These are phyloP conservation scores for Stenodera caucasica DNA, from an alignment of 2,888 invertebrate species.

Conservation along the genomic window DNA sequence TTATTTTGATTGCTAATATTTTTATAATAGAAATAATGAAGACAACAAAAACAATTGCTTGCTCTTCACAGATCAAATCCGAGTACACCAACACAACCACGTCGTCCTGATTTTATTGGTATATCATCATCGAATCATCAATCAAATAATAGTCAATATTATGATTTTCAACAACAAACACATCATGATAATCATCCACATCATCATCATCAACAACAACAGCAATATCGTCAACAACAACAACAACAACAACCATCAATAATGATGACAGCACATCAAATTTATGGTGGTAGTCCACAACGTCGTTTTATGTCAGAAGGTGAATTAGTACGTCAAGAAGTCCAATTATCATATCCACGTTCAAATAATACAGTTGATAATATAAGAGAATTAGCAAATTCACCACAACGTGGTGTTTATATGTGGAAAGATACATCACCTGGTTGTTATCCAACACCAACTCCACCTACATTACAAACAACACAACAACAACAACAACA, in stretches of 20 bases:
- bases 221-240: background rate
- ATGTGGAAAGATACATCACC: conserved; percentile 81
- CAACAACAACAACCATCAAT: background rate
- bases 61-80: conserved; percentile 79
- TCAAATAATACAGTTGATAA: conserved; percentile 81
- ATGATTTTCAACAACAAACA: conserved; percentile 54
- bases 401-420: conserved; percentile 80
- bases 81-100: conserved; percentile 87
- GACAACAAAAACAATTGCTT: conserved; percentile 25
- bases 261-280: conserved; percentile 1
- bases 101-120: conserved; percentile 85
- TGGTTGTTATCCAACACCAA: conserved; percentile 60
- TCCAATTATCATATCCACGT: conserved; percentile 65
- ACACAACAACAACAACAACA: conserved; percentile 49
- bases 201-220: background rate
- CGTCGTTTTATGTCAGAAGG: conserved; percentile 78
- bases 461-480: conserved; percentile 39
- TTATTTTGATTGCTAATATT: conserved; percentile 34
- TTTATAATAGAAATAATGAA: background rate
- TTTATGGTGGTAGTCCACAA: conserved; percentile 22
- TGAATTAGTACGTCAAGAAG: conserved; percentile 73
- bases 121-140: conserved; percentile 55
- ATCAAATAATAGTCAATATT: conserved; percentile 49
- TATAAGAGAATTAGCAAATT: conserved; percentile 84
- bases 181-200: background rate